phyloP scores from a whole-genome alignment of 2,113 vertebrate species.

The Macrotus californicus region DNA sequence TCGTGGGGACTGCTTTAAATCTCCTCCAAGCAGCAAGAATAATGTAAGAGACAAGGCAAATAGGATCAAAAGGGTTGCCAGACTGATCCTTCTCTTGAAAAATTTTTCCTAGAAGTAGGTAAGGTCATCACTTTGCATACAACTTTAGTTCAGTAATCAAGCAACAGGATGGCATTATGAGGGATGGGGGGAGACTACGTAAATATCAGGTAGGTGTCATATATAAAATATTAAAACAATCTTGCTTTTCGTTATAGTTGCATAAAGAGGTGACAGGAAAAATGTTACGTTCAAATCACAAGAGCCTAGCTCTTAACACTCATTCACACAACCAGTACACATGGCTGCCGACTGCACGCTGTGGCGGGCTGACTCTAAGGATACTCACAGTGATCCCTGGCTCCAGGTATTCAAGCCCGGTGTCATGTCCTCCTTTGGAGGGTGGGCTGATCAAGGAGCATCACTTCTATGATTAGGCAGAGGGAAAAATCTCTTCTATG shows the following conservation, averaged over 20 bases:
- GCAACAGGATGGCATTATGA: neutral
- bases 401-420: neutral
- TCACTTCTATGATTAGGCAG: neutral
- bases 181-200: neutral
- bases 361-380: neutral
- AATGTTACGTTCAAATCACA: neutral
- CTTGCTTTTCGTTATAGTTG: neutral
- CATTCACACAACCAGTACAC: neutral
- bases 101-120: neutral
- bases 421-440: no score
- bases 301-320: neutral
- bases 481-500: neutral
- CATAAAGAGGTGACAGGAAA: neutral
- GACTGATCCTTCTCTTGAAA: neutral
- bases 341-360: no score
- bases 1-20: neutral
- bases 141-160: neutral
- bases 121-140: neutral
- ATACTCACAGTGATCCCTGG: rapidly evolving
- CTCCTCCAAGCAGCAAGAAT: neutral
- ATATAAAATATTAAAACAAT: neutral
- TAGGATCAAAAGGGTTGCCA: neutral
- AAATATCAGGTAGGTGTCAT: neutral
- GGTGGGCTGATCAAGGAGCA: neutral
- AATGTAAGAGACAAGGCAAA: neutral